Conservation (phyloP, 2,113 vertebrate species). For the Xiphophorus maculatus region DNA sequence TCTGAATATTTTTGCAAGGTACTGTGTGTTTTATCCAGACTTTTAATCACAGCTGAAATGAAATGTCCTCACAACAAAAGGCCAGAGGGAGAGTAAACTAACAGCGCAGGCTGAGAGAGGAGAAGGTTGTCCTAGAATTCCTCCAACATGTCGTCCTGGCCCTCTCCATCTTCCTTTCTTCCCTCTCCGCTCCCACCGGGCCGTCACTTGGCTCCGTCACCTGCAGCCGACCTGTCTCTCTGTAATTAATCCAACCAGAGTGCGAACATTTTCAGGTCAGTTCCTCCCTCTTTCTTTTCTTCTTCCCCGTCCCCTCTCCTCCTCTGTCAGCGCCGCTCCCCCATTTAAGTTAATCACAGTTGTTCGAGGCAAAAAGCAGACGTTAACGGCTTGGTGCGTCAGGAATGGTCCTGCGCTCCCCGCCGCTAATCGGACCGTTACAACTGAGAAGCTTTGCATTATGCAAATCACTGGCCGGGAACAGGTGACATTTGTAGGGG, state of each 20-base stretch:
- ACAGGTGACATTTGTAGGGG: slow-evolving; percentile 99
- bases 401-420: slow-evolving; percentile 94
- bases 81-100: too few species aligned
- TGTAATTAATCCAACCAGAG: slow-evolving; percentile 70
- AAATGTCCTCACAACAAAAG: too few species aligned
- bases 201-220: slow-evolving; percentile 45
- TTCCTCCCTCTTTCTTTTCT: slow-evolving; percentile 37
- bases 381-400: slow-evolving; percentile 89
- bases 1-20: too few species aligned
- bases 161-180: background rate
- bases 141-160: too few species aligned
- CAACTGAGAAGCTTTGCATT: slow-evolving; percentile 99
- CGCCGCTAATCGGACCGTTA: slow-evolving; percentile 99
- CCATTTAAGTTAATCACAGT: slow-evolving; percentile 87
- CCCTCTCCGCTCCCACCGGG: slow-evolving; percentile 11
- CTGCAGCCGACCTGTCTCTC: slow-evolving; percentile 50
- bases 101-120: too few species aligned
- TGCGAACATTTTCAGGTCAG: slow-evolving; percentile 60
- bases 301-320: slow-evolving; percentile 27
- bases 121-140: background rate
- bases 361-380: slow-evolving; percentile 82
- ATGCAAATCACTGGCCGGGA: slow-evolving; percentile 99
- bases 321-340: slow-evolving; percentile 18
- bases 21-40: too few species aligned
- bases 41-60: too few species aligned